phyloP scores from a whole-genome alignment of 2,888 invertebrate genomes.

The Thelaira solivaga region DNA sequence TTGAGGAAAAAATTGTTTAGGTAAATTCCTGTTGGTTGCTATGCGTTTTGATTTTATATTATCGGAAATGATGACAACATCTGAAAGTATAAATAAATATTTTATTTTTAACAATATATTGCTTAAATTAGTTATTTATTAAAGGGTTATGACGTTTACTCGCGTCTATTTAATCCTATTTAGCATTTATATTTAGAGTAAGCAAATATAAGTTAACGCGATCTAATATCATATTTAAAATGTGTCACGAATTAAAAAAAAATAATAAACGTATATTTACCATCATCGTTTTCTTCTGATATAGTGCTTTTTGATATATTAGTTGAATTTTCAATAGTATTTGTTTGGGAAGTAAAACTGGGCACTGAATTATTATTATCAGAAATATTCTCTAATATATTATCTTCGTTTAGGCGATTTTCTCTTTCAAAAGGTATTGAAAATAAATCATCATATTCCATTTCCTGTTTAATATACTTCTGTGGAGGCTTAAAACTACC shows the following conservation, averaged over 20 bases:
- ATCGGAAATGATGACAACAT: conserved; percentile 36
- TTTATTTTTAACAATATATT: too few species aligned
- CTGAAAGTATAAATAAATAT: conserved; percentile 60
- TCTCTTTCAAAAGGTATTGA: conserved; percentile 8
- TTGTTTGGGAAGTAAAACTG: background rate
- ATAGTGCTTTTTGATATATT: background rate
- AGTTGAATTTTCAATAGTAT: background rate
- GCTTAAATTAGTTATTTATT: background rate
- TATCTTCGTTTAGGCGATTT: background rate
- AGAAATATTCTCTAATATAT: background rate
- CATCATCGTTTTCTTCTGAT: conserved; percentile 25
- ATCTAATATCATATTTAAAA: too few species aligned
- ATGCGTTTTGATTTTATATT: background rate
- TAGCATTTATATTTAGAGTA: too few species aligned
- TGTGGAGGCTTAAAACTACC: conserved; percentile 1
- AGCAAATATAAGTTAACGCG: too few species aligned
- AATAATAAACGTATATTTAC: conserved; percentile 11
- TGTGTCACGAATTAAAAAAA: too few species aligned
- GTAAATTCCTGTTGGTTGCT: background rate
- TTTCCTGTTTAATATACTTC: conserved; percentile 35
- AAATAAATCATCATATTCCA: conserved; percentile 48
- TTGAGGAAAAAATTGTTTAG: background rate
- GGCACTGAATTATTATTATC: background rate
- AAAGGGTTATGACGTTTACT: background rate
- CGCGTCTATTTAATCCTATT: too few species aligned